Base-by-base conservation (phyloP, 1,140 invertebrate species). In the Drosophila navojoa region DNA sequence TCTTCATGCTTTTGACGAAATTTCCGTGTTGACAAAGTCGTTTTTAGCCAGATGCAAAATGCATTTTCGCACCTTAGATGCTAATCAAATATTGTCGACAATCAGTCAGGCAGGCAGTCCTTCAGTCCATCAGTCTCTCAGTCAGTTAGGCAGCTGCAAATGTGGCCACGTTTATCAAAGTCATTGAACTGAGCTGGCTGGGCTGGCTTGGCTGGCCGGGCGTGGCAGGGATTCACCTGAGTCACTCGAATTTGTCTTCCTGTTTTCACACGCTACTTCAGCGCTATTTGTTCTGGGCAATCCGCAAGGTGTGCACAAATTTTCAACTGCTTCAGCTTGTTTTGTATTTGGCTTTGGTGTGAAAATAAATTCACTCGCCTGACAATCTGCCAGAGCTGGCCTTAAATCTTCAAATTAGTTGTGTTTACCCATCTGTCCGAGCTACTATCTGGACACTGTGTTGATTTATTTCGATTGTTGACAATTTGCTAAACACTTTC, bases 11-110 rank as follows among this genome's bases (percentile, higher is more conserved):
- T 68, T 55, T 57, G 35, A 57, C 60, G 60, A 54, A 61, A 29
- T 19, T 44, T 44, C 9, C 60, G 69, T 77, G 84, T 79, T 89
- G 76, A 86, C 82, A 85, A 79, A 71, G 57, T 62, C 50, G 74
- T 76, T 68, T 73, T 68, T 61, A 22, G 19, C 64, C 49, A 49
- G 15, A 19, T 54, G 35, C 44, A 25, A 77, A 86, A 73, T 86
- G 81, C 81, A 81, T 75, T 86, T 66, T 47, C 44, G 29, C 42
- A 71, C 69, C 55, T 64, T 74, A 57, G 71, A 69, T 86, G 67
- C 64, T 78, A 71, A 76, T 86, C 81, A 86, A 85, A 77, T 77
- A 71, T 70, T 69, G 61, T 63, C 66, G 77, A 86, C 75, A 80
- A 49, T 64, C 63, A 62, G 67, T 75, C 68, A 58, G 74, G 10